phyloP scores from a whole-genome alignment of 2,797 vertebrate species.

The Chiroxiphia lanceolata region DNA sequence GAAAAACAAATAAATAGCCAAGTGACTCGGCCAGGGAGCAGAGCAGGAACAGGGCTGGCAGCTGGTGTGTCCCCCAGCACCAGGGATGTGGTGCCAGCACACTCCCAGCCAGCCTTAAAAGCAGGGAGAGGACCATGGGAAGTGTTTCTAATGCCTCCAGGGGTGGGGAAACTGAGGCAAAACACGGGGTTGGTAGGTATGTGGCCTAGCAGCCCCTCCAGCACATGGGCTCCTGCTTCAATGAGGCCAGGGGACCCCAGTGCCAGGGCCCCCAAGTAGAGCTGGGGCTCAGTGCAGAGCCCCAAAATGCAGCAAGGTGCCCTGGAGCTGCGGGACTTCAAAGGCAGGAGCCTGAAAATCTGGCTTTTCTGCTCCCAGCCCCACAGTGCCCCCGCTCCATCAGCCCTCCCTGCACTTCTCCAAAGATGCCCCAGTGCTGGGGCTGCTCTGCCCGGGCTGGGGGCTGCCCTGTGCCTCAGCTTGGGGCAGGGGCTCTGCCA shows the following conservation, averaged over 20 bases:
- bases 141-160: neutral
- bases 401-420: fast-evolving
- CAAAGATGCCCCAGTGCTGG: neutral
- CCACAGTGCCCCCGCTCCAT: fast-evolving
- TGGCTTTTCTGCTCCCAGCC: neutral
- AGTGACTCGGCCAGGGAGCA: fast-evolving
- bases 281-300: neutral
- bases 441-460: neutral
- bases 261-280: fast-evolving
- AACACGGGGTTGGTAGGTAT: fast-evolving
- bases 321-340: fast-evolving
- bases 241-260: neutral
- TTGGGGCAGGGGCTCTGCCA: neutral
- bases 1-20: neutral
- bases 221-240: fast-evolving
- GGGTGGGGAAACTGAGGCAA: neutral
- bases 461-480: neutral
- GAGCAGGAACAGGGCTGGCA: fast-evolving
- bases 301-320: neutral
- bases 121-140: fast-evolving
- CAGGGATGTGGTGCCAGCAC: neutral
- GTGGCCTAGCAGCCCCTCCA: neutral
- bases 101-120: neutral
- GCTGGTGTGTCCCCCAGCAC: neutral
- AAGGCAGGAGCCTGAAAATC: slow-evolving; percentile 40